Evolutionary conservation across 2,797 vertebrate species (phyloP).

Genomic region (Sardinella longiceps): DNA sequence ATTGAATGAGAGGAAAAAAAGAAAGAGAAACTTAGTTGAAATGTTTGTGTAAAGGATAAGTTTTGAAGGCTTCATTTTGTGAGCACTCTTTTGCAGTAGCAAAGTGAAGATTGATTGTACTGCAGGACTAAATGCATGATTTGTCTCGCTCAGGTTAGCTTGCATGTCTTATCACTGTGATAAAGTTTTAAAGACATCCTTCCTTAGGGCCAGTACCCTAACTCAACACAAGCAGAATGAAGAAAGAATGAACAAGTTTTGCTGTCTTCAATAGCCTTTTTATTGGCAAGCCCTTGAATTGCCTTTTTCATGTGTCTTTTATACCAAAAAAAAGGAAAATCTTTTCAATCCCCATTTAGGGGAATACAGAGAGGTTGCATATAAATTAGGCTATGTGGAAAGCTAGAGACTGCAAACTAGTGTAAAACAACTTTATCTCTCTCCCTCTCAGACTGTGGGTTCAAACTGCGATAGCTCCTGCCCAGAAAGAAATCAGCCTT

Average conservation of each 20-base stretch:
- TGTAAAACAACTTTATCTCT: background rate
- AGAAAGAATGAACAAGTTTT: background rate
- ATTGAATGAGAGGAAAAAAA: background rate
- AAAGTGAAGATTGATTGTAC: background rate
- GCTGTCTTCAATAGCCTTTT: background rate
- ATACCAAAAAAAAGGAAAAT: no score
- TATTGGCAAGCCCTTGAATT: background rate
- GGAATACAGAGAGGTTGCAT: background rate
- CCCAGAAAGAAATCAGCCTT: background rate
- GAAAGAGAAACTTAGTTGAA: background rate
- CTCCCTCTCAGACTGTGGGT: background rate
- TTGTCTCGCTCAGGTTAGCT: background rate
- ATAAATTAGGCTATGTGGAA: background rate
- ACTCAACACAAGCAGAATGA: background rate
- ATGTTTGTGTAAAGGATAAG: background rate
- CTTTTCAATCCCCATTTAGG: background rate
- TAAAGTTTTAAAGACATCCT: background rate
- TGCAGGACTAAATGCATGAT: background rate
- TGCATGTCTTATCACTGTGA: background rate
- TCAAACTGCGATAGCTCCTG: background rate
- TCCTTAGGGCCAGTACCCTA: background rate
- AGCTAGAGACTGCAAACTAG: background rate
- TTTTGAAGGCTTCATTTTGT: background rate
- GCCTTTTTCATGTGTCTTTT: background rate
- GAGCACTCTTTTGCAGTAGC: background rate